Percentiles rank a stretch among this genome's conserved stretches.
These are phyloP conservation scores for Tetrax tetrax DNA, from an alignment of 2,113 vertebrate genomes.

Conservation along the genomic window DNA sequence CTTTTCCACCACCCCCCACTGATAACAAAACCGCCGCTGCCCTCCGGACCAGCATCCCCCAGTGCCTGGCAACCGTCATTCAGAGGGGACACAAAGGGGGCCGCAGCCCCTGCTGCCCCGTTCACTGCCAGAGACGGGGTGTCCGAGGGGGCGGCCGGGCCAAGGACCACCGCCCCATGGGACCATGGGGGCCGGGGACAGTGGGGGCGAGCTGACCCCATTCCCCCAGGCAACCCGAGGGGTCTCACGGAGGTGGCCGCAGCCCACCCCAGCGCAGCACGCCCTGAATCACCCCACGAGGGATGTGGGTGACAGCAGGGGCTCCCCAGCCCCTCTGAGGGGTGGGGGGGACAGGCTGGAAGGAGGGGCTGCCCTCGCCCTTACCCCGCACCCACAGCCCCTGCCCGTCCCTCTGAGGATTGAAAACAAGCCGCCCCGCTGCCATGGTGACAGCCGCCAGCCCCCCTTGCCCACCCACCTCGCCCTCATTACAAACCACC, in stretches of 20 bases:
- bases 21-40: conserved; percentile 64
- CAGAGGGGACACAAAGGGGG: conserved; percentile 35
- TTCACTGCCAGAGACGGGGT: not conserved
- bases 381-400: not conserved
- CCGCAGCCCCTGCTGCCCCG: not conserved
- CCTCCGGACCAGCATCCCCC: conserved; percentile 53
- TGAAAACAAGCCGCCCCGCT: not conserved
- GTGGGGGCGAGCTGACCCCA: fast-evolving
- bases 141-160: not conserved
- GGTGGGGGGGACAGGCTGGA: not conserved
- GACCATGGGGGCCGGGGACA: too few species aligned
- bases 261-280: not conserved
- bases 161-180: not conserved
- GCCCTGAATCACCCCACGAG: not conserved
- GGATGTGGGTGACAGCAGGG: not conserved
- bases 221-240: fast-evolving
- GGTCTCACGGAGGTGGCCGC: not conserved
- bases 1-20: not conserved
- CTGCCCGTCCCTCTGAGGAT: not conserved
- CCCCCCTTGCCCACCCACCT: not conserved
- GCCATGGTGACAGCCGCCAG: conserved; percentile 7
- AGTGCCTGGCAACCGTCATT: conserved; percentile 72
- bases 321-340: too few species aligned
- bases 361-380: not conserved
- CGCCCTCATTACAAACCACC: not conserved